Percentiles rank a stretch among this genome's conserved stretches.
Conservation (phyloP, 2,797 vertebrate species). For the Ctenosaura bakeri region DNA sequence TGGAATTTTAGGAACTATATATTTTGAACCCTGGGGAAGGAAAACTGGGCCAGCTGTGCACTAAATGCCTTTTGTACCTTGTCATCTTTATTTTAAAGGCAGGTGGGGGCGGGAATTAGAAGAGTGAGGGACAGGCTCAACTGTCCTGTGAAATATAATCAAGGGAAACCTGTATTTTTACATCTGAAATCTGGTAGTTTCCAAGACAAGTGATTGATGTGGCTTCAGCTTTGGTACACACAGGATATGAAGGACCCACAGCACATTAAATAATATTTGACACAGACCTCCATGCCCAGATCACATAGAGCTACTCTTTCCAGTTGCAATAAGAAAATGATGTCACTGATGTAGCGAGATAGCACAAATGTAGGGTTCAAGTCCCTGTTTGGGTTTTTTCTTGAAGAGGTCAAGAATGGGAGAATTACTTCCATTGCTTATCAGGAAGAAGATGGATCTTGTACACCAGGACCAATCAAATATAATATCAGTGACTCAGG, state of each 20-base stretch:
- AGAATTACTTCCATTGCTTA: background rate
- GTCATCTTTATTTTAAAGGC: constrained; percentile 69
- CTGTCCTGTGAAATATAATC: constrained; percentile 48
- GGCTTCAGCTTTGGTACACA: background rate
- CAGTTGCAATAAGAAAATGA: background rate
- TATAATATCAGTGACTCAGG: background rate
- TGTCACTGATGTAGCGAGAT: background rate
- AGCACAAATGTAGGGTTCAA: background rate
- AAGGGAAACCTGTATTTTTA: constrained; percentile 50
- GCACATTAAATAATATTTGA: background rate
- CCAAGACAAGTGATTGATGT: background rate
- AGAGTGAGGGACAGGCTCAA: constrained; percentile 45
- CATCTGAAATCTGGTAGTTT: constrained; percentile 39
- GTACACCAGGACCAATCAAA: background rate
- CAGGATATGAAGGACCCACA: accelerated
- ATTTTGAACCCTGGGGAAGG: constrained; percentile 56
- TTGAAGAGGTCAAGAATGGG: background rate
- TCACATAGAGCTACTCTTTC: background rate
- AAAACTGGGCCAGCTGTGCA: constrained; percentile 34
- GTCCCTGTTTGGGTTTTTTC: background rate
- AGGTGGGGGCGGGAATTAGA: too few species aligned
- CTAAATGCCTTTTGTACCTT: constrained; percentile 69
- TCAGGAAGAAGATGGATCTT: background rate
- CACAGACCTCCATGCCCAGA: background rate
- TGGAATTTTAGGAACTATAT: constrained; percentile 73